phyloP scores from a whole-genome alignment of 1,140 invertebrate species.

The Aphelenchoides fujianensis region DNA sequence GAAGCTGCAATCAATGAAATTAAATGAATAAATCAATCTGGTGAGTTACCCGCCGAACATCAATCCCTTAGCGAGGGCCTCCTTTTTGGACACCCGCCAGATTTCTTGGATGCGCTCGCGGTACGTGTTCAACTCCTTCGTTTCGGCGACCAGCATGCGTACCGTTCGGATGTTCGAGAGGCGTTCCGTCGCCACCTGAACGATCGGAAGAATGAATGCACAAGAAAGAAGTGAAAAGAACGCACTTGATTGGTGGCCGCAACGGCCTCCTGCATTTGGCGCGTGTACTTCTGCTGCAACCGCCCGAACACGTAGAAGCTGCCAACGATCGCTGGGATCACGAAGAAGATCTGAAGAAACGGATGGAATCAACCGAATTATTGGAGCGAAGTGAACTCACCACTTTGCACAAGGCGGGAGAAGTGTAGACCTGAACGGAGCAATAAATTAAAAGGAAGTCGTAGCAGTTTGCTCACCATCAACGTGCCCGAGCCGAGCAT shows the following conservation, averaged over 20 bases:
- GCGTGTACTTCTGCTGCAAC: slow-evolving; percentile 80
- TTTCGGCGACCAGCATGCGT: slow-evolving; percentile 82
- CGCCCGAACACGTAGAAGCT: slow-evolving; percentile 83
- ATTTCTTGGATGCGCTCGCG: slow-evolving; percentile 72
- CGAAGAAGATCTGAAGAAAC: too few species aligned
- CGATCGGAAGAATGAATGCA: too few species aligned
- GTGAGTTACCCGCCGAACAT: slow-evolving; percentile 90
- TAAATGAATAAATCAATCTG: too few species aligned
- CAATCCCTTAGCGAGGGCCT: slow-evolving; percentile 78
- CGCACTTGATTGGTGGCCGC: slow-evolving; percentile 61
- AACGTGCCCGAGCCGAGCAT: slow-evolving; percentile 79
- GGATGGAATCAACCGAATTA: too few species aligned
- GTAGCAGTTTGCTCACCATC: too few species aligned
- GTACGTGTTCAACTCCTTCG: slow-evolving; percentile 74
- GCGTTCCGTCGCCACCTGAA: slow-evolving; percentile 77
- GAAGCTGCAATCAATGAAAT: slow-evolving; percentile 71
- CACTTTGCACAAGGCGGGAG: slow-evolving; percentile 78
- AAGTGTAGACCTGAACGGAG: slow-evolving; percentile 74
- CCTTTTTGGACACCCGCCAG: slow-evolving; percentile 77
- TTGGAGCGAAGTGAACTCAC: too few species aligned
- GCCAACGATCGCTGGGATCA: slow-evolving; percentile 81
- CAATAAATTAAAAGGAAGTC: too few species aligned
- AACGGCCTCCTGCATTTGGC: slow-evolving; percentile 73
- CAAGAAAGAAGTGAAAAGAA: neutral
- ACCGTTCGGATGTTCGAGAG: slow-evolving; percentile 90